Evolutionary conservation across 1,140 invertebrate genomes (phyloP), one percentile per base, ranked within the genome.

Genomic region (Coelopa frigida): DNA sequence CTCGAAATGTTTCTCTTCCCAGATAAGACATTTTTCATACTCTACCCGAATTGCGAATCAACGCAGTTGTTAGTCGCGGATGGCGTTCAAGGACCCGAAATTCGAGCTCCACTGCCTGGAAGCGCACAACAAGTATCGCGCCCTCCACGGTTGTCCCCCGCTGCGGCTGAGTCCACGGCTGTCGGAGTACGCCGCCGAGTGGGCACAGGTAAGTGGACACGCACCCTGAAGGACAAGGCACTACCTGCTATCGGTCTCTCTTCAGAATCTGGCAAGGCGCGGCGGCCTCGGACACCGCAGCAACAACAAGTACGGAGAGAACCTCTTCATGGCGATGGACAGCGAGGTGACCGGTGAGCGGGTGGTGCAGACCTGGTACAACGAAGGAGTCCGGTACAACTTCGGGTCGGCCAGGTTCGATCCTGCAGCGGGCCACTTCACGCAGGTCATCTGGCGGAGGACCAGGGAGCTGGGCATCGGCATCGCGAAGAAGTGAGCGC

Each of bases 231-330:
- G 24, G 5, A 39, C 7, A 22, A 20, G 20, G 12, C n/a, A 2
- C n/a, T 39, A 22, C 2, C 14, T 2, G 21, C 14, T 41, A 6
- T 41, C 6, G 8, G 12, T 21, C 2, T 6, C 14, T 44, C 15
- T 29, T 12, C 11, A 49, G 48, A 20, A 40, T 18, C 24, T 49
- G 27, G 42, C 48, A 8, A 36, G 17, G 17, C 23, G n/a, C 2
- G 17, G 27, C 10, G 17, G 31, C 26, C 14, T 49, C 14, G 35
- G 56, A 35, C 90, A 94, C 61, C 81, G 87, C 23, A 75, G 78
- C 18, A 79, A 85, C 52, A 78, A 75, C 48, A 77, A 81, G 17
- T 89, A 89, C 63, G 87, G 88, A 1, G 88, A 90, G 62, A 91
- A 90, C 63, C 79, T 90, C 45, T 90, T 82, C 57, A 78, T 85